Percentiles rank a stretch among this genome's conserved stretches.
Evolutionary conservation across 2,797 vertebrate species (phyloP).

Genomic region (Sebastes dallii): DNA sequence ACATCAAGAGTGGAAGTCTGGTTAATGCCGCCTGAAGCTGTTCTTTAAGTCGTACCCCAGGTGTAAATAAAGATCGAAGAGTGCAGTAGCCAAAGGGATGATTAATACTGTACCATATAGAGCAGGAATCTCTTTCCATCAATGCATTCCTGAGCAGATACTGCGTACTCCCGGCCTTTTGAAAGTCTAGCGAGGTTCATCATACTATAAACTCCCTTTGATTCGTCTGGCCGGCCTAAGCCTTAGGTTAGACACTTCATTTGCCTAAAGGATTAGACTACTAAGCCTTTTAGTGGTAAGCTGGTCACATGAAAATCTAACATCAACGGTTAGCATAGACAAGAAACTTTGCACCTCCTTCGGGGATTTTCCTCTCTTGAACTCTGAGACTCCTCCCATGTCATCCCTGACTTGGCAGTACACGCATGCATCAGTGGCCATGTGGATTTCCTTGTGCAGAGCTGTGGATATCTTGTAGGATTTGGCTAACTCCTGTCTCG

Average conservation of each 20-base stretch:
- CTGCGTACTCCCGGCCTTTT: not conserved
- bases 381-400: constrained; percentile 57
- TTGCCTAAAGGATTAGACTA: constrained; percentile 75
- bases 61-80: not conserved
- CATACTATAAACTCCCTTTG: constrained; percentile 36
- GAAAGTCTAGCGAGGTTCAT: constrained; percentile 3
- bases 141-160: constrained; percentile 24
- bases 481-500: constrained; percentile 23
- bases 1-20: not conserved
- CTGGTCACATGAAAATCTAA: constrained; percentile 77
- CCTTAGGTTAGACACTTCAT: constrained; percentile 70
- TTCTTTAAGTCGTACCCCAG: not conserved
- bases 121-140: not conserved
- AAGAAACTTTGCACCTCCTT: constrained; percentile 54
- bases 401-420: constrained; percentile 54
- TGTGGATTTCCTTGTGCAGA: constrained; percentile 50
- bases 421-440: constrained; percentile 61
- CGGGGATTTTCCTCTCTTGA: constrained; percentile 54
- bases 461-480: constrained; percentile 36
- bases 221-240: constrained; percentile 57
- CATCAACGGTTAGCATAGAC: constrained; percentile 66
- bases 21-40: not conserved
- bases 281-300: constrained; percentile 79
- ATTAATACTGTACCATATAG: constrained; percentile 1
- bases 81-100: not conserved